Conservation (phyloP, 2,888 invertebrate genomes). For the Synanthedon tipuliformis region DNA sequence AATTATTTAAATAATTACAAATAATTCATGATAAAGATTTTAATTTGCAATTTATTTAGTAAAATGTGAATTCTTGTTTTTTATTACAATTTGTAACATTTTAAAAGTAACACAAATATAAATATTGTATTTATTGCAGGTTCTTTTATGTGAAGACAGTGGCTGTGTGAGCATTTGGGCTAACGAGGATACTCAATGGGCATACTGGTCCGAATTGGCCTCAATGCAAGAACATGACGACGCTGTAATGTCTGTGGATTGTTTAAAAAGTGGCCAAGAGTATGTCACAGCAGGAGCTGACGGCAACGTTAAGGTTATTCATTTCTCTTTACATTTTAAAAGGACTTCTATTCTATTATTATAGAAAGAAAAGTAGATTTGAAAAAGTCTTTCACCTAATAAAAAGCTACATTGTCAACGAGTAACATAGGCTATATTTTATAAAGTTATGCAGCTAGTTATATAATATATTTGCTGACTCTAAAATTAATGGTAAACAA, state of each 20-base stretch:
- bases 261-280: conserved; percentile 33
- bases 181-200: conserved; percentile 35
- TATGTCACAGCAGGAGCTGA: conserved; percentile 61
- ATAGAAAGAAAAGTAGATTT: too few relatives aligned
- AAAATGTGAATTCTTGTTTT: neutral
- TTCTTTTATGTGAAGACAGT: conserved; percentile 57
- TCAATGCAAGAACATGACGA: conserved; percentile 57
- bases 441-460: too few relatives aligned
- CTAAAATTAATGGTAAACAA: too few relatives aligned
- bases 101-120: too few relatives aligned
- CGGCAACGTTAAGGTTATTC: conserved; percentile 52
- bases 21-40: too few relatives aligned
- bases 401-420: too few relatives aligned
- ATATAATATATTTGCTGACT: too few relatives aligned
- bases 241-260: conserved; percentile 39
- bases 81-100: neutral
- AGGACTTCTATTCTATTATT: too few relatives aligned
- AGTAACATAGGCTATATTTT: too few relatives aligned
- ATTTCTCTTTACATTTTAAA: neutral
- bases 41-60: too few relatives aligned
- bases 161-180: conserved; percentile 53
- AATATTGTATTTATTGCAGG: conserved; percentile 20
- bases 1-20: too few relatives aligned
- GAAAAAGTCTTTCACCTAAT: too few relatives aligned
- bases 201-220: conserved; percentile 38